Evolutionary conservation across 2,113 vertebrate genomes (phyloP).

Genomic region (Bufo gargarizans): DNA sequence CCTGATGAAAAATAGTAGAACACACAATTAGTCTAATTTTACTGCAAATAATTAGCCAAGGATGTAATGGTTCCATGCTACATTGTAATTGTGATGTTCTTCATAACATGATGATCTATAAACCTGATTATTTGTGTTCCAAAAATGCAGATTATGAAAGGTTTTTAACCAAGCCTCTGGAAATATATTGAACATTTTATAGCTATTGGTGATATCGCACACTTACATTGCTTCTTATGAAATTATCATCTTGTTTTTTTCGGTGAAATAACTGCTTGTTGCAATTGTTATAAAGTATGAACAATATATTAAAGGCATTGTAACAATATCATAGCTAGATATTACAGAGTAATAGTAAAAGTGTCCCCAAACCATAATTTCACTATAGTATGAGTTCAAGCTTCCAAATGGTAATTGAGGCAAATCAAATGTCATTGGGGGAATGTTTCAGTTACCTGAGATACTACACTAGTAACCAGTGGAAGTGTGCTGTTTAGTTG

Average conservation of each 20-base stretch:
- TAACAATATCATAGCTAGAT: not conserved
- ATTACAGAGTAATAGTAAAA: not conserved
- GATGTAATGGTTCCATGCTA: not conserved
- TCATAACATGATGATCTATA: not conserved
- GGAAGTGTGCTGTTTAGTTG: too few species aligned
- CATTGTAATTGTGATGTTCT: slow-evolving; percentile 1
- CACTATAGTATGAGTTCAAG: too few species aligned
- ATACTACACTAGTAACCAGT: too few species aligned
- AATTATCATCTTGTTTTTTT: not conserved
- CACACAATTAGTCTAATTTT: slow-evolving; percentile 21
- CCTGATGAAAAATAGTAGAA: slow-evolving; percentile 16
- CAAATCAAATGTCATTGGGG: too few species aligned
- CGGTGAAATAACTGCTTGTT: not conserved
- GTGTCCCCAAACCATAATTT: not conserved
- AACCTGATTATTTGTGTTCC: not conserved
- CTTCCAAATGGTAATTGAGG: too few species aligned
- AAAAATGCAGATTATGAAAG: not conserved
- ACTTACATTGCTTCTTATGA: not conserved
- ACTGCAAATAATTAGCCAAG: slow-evolving; percentile 12
- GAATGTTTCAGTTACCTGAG: too few species aligned
- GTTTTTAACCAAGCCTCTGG: not conserved
- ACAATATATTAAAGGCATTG: too few species aligned
- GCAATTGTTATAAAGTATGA: not conserved
- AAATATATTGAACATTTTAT: not conserved
- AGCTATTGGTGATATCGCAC: not conserved